phyloP scores from a whole-genome alignment of 2,888 invertebrate genomes.

The Amblyjoppa fuscipennis region DNA sequence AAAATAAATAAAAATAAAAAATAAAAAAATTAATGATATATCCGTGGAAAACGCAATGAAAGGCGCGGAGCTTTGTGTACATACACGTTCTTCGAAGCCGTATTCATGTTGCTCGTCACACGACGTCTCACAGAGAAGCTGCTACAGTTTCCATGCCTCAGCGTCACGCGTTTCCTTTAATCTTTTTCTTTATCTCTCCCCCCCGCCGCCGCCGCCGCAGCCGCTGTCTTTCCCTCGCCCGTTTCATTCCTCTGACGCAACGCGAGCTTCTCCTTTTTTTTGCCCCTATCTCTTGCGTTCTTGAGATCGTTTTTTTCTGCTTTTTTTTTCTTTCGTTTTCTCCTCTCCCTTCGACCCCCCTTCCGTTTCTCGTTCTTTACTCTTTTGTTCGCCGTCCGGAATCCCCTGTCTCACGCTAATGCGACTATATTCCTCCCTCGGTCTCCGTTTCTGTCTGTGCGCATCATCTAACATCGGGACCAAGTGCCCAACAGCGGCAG shows the following conservation, averaged over 20 bases:
- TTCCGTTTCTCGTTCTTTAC: constrained; percentile 42
- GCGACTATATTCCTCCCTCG: constrained; percentile 17
- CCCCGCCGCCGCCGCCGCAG: constrained; percentile 24
- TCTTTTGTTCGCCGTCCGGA: constrained; percentile 36
- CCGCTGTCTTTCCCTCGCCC: constrained; percentile 36
- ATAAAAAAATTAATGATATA: background rate
- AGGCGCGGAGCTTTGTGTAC: background rate
- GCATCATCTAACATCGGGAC: constrained; percentile 61
- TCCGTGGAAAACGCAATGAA: background rate
- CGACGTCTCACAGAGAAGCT: background rate
- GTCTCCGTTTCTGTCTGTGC: constrained; percentile 45
- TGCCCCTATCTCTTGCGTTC: constrained; percentile 46
- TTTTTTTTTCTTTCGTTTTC: constrained; percentile 21
- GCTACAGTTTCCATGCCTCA: constrained; percentile 28
- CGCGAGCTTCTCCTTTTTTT: constrained; percentile 43
- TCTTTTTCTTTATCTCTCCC: constrained; percentile 48
- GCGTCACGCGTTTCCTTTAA: constrained; percentile 56
- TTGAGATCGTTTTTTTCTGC: constrained; percentile 28
- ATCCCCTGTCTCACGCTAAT: constrained; percentile 30
- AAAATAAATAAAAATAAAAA: background rate
- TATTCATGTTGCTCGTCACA: background rate
- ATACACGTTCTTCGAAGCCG: background rate
- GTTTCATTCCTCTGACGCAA: constrained; percentile 40
- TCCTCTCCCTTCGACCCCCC: constrained; percentile 44
- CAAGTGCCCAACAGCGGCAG: constrained; percentile 55